Base-by-base conservation (phyloP, 2,888 invertebrate species). In the Diaprepes abbreviatus region DNA sequence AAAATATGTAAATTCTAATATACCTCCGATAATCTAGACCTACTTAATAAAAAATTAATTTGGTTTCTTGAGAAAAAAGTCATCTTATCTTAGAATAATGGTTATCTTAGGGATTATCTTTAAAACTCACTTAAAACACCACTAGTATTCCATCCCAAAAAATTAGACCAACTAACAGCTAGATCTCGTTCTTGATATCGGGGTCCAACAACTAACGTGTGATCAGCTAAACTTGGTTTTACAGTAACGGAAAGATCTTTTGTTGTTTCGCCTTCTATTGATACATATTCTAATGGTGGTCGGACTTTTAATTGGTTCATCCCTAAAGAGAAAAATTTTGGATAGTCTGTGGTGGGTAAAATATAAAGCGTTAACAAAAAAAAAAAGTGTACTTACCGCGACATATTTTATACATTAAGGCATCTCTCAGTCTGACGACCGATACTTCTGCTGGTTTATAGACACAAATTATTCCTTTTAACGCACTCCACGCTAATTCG, bases 391-490 rank as follows among this genome's bases (percentile, higher is more conserved):
- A 66, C 81, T 85, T 85, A 93, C 94, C 93, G 87, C 86, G 85
- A 79, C 90, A 90, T 66, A 94, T 80, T 80, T 92, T 91, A 36
- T 85, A 81, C 70, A 89, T 83, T 45, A 94, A 83, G 1, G 87
- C 88, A 54, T 86, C 84, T 76, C 88, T 87, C 0, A 92, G 84
- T 77, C 85, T 86, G 16, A 79, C 79, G 0, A 88, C 83, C 40
- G 87, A 83, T 33, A 90, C 85, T 58, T 88, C 88, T 0, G 90
- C 81, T 10, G 94, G 93, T 83, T 96, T 96, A 77, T 92, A 94
- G 10, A 95, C 85, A 82, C 93, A 92, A 70, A 94, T 85, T 5
- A 95, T 79, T 21, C 95, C 95, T 83, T 91, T 92, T 58, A 96
- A 81, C 24, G 86, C 81, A 75, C 87, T 90, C 85, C 89, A 94